Evolutionary conservation across 2,888 invertebrate species (phyloP).

Genomic region (Penaeus monodon): DNA sequence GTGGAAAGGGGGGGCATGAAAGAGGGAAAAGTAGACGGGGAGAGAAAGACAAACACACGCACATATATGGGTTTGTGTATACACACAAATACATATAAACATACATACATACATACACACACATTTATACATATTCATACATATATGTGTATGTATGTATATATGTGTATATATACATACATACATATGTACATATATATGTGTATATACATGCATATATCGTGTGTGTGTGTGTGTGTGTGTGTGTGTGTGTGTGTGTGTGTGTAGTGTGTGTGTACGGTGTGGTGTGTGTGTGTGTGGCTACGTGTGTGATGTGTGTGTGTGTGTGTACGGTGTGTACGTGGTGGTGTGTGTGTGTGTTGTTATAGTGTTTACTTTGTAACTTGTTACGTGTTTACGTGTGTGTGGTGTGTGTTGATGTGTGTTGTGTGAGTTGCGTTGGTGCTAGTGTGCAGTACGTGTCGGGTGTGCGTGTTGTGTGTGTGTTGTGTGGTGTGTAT

Average conservation of each 20-base stretch:
- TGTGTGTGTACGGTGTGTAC: not conserved
- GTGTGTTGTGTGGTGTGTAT: no score
- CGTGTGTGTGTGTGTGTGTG: no score
- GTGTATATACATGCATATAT: not conserved
- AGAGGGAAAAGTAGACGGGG: not conserved
- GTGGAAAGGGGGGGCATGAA: not conserved
- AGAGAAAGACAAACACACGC: not conserved
- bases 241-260: no score
- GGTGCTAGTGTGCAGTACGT: no score
- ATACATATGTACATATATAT: not conserved
- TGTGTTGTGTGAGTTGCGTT: no score
- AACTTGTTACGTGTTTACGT: not conserved
- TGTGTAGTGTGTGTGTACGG: no score
- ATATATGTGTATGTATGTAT: not conserved
- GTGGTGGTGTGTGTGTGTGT: constrained; percentile 3
- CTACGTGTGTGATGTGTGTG: no score
- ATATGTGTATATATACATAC: not conserved
- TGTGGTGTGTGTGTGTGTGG: no score
- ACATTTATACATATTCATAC: not conserved
- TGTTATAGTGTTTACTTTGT: no score
- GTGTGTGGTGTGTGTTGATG: not conserved
- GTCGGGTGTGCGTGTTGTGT: no score
- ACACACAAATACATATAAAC: not conserved
- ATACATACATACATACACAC: not conserved
- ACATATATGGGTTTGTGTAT: not conserved